These are phyloP conservation scores for Aphodius granarius DNA, from an alignment of 2,888 invertebrate genomes.

Conservation along the genomic window DNA sequence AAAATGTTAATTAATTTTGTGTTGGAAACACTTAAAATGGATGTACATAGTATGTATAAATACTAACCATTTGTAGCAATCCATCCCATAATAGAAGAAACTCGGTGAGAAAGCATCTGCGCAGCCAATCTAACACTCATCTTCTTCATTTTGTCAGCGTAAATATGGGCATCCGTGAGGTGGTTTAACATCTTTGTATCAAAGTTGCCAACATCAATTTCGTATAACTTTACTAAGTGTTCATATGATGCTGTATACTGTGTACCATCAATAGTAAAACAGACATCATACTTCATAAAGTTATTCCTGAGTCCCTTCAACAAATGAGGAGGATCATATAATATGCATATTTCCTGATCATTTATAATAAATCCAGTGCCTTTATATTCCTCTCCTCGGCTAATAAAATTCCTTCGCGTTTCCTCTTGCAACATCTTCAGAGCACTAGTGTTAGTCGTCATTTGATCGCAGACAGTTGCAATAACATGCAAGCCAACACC, in stretches of 20 bases:
- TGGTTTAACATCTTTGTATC: constrained; percentile 16
- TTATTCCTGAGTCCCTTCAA: constrained; percentile 7
- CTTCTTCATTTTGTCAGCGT: constrained; percentile 12
- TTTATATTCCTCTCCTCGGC: background rate
- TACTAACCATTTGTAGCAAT: background rate
- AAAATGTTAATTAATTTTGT: too few relatives aligned
- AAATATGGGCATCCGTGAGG: constrained; percentile 5
- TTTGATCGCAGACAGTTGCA: background rate
- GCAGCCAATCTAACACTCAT: constrained; percentile 16
- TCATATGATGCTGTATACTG: background rate
- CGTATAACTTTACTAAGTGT: constrained; percentile 12
- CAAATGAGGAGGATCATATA: constrained; percentile 5
- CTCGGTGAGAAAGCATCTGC: constrained; percentile 10
- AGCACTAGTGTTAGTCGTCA: background rate
- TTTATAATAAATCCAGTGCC: background rate
- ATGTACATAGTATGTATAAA: background rate
- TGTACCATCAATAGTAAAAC: constrained; percentile 7
- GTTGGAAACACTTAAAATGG: background rate
- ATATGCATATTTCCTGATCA: constrained; percentile 2
- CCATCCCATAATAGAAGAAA: constrained; percentile 6
- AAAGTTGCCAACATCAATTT: constrained; percentile 13
- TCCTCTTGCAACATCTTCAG: background rate
- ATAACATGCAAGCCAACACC: background rate
- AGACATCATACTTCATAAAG: constrained; percentile 8
- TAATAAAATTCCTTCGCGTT: background rate